Percentiles rank a stretch among this genome's conserved stretches.
These are phyloP conservation scores for Megaustenia siamemsis DNA, from an alignment of 2,888 invertebrate species.

Conservation along the genomic window DNA sequence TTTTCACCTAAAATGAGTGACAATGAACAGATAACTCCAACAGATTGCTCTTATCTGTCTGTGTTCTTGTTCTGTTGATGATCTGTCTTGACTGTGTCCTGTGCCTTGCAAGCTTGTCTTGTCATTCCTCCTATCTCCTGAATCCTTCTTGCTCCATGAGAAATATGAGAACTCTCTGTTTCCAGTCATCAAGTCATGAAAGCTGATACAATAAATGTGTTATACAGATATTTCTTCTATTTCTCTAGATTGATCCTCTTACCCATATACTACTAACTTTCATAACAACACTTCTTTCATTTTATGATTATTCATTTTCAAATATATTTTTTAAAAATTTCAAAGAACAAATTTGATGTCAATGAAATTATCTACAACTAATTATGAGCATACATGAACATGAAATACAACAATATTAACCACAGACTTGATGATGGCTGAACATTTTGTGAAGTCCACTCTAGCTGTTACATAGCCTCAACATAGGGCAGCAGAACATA, in stretches of 20 bases:
- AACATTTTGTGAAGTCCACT: slow-evolving; percentile 34
- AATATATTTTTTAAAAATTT: neutral
- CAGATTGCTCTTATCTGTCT: neutral
- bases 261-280: too few relatives aligned
- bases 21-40: neutral
- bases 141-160: neutral
- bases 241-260: too few relatives aligned
- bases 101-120: neutral
- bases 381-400: slow-evolving; percentile 10
- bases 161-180: neutral
- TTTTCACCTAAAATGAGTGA: neutral
- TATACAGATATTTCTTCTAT: neutral
- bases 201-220: neutral
- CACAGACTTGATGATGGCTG: slow-evolving; percentile 24
- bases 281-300: neutral
- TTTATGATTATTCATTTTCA: neutral
- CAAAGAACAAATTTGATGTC: neutral
- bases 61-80: neutral
- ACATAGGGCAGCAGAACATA: slow-evolving; percentile 45
- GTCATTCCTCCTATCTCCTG: neutral
- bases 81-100: slow-evolving; percentile 19
- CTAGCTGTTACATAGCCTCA: slow-evolving; percentile 32
- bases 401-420: slow-evolving; percentile 13
- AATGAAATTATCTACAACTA: slow-evolving; percentile 26
- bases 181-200: neutral